Percentiles rank a stretch among this genome's conserved stretches.
phyloP scores from a whole-genome alignment of 2,888 invertebrate species.

The Scaeva pyrastri region DNA sequence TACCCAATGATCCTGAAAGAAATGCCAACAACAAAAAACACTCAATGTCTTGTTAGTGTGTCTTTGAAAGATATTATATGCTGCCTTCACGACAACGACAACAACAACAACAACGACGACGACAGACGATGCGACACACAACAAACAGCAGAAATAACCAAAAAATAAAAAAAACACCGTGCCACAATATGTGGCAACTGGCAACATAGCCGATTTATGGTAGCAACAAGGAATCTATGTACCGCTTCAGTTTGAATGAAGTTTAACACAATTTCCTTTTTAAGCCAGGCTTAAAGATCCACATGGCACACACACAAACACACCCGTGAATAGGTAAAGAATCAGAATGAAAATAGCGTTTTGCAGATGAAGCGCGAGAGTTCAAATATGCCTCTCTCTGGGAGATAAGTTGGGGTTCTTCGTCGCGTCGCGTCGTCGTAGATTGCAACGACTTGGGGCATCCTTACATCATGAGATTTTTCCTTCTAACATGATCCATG shows the following conservation, averaged over 20 bases:
- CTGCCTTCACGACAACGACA: slow-evolving; percentile 17
- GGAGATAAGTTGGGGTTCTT: slow-evolving; percentile 1
- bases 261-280: slow-evolving; percentile 72
- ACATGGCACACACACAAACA: neutral
- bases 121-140: slow-evolving; percentile 53
- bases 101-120: neutral
- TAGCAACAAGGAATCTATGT: slow-evolving; percentile 73
- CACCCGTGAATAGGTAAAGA: neutral
- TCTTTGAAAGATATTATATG: slow-evolving; percentile 23
- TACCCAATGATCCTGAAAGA: slow-evolving; percentile 47
- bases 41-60: slow-evolving; percentile 65
- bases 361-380: slow-evolving; percentile 34
- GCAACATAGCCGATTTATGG: slow-evolving; percentile 70
- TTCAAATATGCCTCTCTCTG: slow-evolving; percentile 41
- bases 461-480: slow-evolving; percentile 46
- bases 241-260: slow-evolving; percentile 72
- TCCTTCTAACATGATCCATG: slow-evolving; percentile 67
- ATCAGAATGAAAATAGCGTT: slow-evolving; percentile 20
- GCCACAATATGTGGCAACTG: slow-evolving; percentile 59
- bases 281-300: slow-evolving; percentile 48
- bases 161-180: slow-evolving; percentile 16
- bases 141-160: slow-evolving; percentile 14
- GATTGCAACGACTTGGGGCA: slow-evolving; percentile 21
- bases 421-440: neutral
- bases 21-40: slow-evolving; percentile 36